Percentiles rank a stretch among this genome's conserved stretches.
phyloP scores from a whole-genome alignment of 2,113 vertebrate species.

The Dasyprocta punctata region DNA sequence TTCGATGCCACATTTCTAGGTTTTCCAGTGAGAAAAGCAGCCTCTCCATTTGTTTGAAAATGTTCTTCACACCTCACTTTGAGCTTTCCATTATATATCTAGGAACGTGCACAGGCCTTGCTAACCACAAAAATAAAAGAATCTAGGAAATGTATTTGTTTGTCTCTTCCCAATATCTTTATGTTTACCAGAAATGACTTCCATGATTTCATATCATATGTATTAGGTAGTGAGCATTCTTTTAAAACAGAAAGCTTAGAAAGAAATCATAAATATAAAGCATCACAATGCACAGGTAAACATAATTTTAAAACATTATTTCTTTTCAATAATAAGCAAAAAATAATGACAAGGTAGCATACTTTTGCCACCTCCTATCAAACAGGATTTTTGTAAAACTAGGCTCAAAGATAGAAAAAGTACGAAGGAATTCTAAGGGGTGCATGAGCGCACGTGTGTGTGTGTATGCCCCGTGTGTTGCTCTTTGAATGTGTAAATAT shows the following conservation, averaged over 20 bases:
- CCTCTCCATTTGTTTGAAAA: background rate
- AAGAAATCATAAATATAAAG: background rate
- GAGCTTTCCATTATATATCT: background rate
- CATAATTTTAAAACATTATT: background rate
- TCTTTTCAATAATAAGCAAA: background rate
- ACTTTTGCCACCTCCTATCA: background rate
- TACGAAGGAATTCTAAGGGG: no score
- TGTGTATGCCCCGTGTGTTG: background rate
- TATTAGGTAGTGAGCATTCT: background rate
- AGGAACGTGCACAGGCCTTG: background rate
- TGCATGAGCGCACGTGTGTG: no score
- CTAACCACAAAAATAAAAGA: background rate
- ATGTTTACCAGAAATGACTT: background rate
- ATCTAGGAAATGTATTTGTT: background rate
- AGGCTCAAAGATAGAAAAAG: background rate
- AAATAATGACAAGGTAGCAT: background rate
- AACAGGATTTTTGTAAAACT: background rate
- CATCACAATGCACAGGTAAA: background rate
- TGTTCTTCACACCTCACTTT: background rate
- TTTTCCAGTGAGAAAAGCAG: background rate
- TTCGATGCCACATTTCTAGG: background rate
- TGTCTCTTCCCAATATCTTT: background rate
- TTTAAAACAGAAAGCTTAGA: background rate
- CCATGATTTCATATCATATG: background rate
- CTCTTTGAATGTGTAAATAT: background rate